Evolutionary conservation across 1,140 invertebrate species (phyloP).

Genomic region (Drosophila insularis): DNA sequence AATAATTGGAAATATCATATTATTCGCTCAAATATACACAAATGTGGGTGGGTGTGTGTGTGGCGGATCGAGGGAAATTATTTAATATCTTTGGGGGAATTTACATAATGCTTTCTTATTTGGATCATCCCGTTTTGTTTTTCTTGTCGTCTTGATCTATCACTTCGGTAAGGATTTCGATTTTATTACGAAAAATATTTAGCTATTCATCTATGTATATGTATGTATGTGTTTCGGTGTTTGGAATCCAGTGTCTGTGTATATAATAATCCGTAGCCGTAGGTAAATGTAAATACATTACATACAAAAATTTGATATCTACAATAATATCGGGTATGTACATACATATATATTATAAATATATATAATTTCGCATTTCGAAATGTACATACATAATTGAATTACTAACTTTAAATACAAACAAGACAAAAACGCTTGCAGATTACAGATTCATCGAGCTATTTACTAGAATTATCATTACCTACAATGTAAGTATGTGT

Average conservation of each 20-base stretch:
- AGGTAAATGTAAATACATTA: constrained; percentile 56
- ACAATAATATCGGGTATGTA: constrained; percentile 67
- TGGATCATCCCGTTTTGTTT: background rate
- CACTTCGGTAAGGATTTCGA: background rate
- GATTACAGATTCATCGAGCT: constrained; percentile 67
- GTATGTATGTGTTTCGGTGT: constrained; percentile 17
- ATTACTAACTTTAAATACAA: constrained; percentile 63
- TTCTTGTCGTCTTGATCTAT: background rate
- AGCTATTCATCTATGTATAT: constrained; percentile 7
- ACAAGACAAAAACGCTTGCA: constrained; percentile 78
- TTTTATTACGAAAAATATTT: background rate
- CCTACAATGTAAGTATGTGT: constrained; percentile 40
- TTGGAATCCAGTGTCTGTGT: background rate
- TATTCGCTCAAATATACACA: background rate
- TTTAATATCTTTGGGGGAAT: background rate
- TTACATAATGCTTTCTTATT: background rate
- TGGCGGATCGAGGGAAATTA: background rate
- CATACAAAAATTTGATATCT: constrained; percentile 74
- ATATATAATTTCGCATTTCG: constrained; percentile 45
- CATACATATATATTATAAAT: constrained; percentile 43
- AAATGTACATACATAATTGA: constrained; percentile 75
- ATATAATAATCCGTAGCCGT: constrained; percentile 34
- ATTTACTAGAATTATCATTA: constrained; percentile 36
- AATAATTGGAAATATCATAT: background rate
- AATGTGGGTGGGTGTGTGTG: background rate